Conservation (phyloP, 1,140 invertebrate genomes). For the Apis laboriosa region DNA sequence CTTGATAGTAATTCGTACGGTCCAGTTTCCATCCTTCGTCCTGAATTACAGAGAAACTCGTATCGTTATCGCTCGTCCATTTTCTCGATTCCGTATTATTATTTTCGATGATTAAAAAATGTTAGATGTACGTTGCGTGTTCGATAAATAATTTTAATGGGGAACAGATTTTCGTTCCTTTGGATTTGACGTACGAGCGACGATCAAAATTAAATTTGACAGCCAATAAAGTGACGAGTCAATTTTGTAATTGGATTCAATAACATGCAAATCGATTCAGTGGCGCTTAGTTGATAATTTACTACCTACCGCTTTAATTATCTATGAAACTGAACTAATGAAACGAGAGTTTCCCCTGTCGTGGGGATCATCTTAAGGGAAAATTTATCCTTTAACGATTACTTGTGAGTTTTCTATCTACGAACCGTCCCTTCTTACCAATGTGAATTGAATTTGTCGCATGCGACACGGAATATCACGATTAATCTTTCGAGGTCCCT, state of each 20-base stretch:
- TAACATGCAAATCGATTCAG: neutral
- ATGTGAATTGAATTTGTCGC: neutral
- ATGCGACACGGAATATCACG: neutral
- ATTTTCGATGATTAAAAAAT: too few species aligned
- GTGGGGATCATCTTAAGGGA: neutral
- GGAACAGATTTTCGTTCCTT: too few species aligned
- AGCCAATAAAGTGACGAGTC: neutral
- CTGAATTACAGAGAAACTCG: constrained; percentile 77
- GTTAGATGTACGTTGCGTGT: too few species aligned
- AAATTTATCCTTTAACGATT: neutral
- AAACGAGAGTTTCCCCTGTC: neutral
- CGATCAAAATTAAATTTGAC: neutral
- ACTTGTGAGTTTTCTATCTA: too few species aligned
- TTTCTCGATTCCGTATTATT: too few species aligned
- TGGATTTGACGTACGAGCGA: neutral
- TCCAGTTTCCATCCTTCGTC: constrained; percentile 96
- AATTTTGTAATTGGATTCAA: neutral
- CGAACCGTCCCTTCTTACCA: too few species aligned
- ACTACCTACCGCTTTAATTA: neutral
- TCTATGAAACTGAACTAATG: neutral
- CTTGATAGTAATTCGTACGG: constrained; percentile 97
- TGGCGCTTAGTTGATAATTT: neutral
- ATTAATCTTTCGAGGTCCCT: too few species aligned
- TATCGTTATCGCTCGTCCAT: constrained; percentile 15
- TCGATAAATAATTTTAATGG: too few species aligned